phyloP scores from a whole-genome alignment of 2,113 vertebrate species.

The Cryptomyrus ogoouensis region DNA sequence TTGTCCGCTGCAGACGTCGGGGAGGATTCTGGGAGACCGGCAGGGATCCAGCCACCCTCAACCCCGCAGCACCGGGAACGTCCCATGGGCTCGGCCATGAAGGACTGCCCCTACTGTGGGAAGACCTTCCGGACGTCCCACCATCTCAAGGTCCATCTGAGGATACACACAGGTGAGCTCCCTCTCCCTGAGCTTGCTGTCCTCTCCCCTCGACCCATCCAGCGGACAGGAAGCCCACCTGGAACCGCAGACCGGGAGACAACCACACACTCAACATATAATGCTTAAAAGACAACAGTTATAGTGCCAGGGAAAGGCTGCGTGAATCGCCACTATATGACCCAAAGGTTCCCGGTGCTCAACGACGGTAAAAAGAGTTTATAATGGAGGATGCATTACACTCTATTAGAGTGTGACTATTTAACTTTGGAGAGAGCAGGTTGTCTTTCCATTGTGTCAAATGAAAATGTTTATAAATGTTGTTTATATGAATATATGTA shows the following conservation, averaged over 20 bases:
- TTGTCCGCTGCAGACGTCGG: conserved; percentile 85
- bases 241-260: neutral
- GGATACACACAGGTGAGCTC: conserved; percentile 94
- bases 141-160: conserved; percentile 97
- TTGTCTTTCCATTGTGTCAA: neutral
- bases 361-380: neutral
- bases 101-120: conserved; percentile 97
- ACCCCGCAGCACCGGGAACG: conserved; percentile 80
- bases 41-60: conserved; percentile 67
- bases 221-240: neutral
- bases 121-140: conserved; percentile 98
- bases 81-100: conserved; percentile 84
- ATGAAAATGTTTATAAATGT: neutral
- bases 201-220: neutral
- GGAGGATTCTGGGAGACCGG: conserved; percentile 84
- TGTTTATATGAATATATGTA: neutral
- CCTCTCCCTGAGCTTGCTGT: neutral
- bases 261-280: neutral
- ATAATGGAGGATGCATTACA: neutral
- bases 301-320: neutral
- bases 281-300: neutral
- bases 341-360: neutral
- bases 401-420: neutral
- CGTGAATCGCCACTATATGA: neutral
- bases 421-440: neutral